phyloP scores from a whole-genome alignment of 2,888 invertebrate genomes.

The Noctua janthe region DNA sequence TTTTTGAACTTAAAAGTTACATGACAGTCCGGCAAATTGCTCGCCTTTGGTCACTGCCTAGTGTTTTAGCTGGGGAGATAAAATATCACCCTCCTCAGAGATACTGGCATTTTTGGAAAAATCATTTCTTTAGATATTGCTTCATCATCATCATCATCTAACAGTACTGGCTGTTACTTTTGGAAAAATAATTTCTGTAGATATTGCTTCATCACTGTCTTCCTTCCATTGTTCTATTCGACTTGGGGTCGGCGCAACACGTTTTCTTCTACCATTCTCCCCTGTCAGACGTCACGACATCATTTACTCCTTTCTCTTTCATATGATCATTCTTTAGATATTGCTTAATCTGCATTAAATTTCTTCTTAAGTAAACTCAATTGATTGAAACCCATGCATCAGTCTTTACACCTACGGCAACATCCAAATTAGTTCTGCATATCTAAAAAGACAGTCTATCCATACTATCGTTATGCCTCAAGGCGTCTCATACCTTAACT shows the following conservation, averaged over 20 bases:
- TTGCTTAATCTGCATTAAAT: neutral
- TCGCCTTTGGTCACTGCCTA: neutral
- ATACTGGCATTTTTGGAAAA: neutral
- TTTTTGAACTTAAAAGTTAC: neutral
- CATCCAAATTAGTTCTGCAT: conserved; percentile 9
- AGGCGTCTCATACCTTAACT: conserved; percentile 22
- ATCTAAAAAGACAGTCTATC: conserved; percentile 3
- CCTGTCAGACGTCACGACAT: no score
- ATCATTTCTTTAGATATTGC: neutral
- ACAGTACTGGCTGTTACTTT: neutral
- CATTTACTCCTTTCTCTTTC: no score
- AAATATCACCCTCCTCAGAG: neutral
- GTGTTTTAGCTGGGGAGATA: neutral
- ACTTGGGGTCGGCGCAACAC: no score
- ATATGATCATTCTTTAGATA: neutral
- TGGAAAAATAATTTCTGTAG: neutral
- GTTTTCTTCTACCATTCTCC: no score
- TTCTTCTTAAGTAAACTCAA: neutral
- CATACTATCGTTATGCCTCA: conserved; percentile 20
- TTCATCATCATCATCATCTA: neutral
- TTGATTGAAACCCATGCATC: neutral
- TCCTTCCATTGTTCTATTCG: no score
- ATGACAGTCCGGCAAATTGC: neutral
- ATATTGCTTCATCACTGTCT: neutral
- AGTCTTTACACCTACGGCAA: neutral